Conservation (phyloP, 2,113 vertebrate genomes). For the Hymenochirus boettgeri region DNA sequence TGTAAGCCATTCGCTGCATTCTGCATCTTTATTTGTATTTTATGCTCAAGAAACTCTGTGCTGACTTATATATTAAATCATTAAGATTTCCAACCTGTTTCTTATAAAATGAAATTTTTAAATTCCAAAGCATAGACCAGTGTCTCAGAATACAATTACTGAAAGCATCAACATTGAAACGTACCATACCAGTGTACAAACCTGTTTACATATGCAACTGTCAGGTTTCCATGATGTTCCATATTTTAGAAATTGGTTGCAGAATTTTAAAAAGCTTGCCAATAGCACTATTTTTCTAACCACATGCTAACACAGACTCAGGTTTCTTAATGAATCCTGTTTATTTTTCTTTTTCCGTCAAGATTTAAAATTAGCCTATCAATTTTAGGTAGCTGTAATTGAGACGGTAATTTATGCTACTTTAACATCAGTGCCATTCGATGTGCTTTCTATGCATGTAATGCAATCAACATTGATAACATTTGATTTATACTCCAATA, state of each 20-base stretch:
- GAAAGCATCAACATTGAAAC: not conserved
- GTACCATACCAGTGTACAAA: not conserved
- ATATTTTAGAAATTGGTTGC: not conserved
- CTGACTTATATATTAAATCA: too few species aligned
- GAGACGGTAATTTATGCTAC: not conserved
- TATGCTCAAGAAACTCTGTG: too few species aligned
- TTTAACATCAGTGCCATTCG: not conserved
- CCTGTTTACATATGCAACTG: not conserved
- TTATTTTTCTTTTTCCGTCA: not conserved
- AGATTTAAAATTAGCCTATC: slow-evolving; percentile 1
- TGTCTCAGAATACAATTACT: too few species aligned
- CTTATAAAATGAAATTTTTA: too few species aligned
- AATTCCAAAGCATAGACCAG: too few species aligned
- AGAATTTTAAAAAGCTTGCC: slow-evolving; percentile 2
- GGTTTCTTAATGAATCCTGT: not conserved
- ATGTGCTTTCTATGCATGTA: slow-evolving; percentile 1
- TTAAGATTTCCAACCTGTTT: too few species aligned
- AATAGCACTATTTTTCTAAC: not conserved
- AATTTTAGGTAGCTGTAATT: slow-evolving; percentile 4
- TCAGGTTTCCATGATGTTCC: not conserved
- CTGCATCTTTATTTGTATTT: too few species aligned
- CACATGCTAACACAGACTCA: not conserved
- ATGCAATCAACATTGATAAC: slow-evolving; percentile 7
- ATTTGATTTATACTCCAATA: slow-evolving; percentile 6
- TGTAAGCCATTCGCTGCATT: too few species aligned